Evolutionary conservation across 2,797 vertebrate species (phyloP).

Genomic region (Acipenser transmontanus): DNA sequence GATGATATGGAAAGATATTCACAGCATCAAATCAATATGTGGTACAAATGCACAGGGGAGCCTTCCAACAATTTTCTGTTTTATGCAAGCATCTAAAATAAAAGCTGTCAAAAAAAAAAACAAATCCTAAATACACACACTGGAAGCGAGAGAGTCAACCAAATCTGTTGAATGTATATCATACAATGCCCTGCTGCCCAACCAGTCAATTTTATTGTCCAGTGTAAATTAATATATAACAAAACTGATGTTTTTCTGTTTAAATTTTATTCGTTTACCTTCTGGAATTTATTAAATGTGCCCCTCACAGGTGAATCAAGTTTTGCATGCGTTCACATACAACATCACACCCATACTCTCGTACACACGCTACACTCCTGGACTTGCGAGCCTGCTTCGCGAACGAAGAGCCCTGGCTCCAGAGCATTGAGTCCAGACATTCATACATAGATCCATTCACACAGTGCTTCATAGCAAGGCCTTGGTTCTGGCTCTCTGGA

Average conservation of each 20-base stretch:
- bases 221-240: slow-evolving; percentile 88
- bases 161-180: slow-evolving; percentile 65
- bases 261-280: slow-evolving; percentile 56
- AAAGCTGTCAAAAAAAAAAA: slow-evolving; percentile 68
- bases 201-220: slow-evolving; percentile 79
- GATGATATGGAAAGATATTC: slow-evolving; percentile 80
- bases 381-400: slow-evolving; percentile 72
- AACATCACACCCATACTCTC: slow-evolving; percentile 72
- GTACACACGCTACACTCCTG: slow-evolving; percentile 68
- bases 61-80: slow-evolving; percentile 68
- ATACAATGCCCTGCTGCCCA: slow-evolving; percentile 70
- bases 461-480: slow-evolving; percentile 85
- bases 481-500: slow-evolving; percentile 61
- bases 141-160: slow-evolving; percentile 78
- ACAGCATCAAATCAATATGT: slow-evolving; percentile 83
- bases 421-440: slow-evolving; percentile 81
- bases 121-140: slow-evolving; percentile 54
- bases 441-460: slow-evolving; percentile 90
- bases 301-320: slow-evolving; percentile 77
- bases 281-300: slow-evolving; percentile 66
- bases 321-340: slow-evolving; percentile 87
- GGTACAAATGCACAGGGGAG: slow-evolving; percentile 79
- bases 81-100: slow-evolving; percentile 85
- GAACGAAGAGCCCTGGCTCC: slow-evolving; percentile 74
- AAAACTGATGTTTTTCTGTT: slow-evolving; percentile 57